phyloP scores from a whole-genome alignment of 2,113 vertebrate genomes.

The Corvus cornix region DNA sequence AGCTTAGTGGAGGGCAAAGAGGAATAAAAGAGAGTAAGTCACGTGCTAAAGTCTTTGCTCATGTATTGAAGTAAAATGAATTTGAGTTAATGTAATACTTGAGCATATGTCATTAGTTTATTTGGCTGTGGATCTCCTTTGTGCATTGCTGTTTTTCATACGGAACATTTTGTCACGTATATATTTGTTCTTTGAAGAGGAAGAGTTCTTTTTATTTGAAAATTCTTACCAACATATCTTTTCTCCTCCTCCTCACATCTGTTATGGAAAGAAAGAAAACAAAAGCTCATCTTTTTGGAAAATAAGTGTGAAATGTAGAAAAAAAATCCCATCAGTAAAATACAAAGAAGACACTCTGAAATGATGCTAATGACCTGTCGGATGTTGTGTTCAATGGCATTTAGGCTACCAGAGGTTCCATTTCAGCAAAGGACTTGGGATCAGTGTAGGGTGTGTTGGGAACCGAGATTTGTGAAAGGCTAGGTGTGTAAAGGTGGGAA shows the following conservation, averaged over 20 bases:
- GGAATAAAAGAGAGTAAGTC: neutral
- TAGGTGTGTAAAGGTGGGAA: fast-evolving
- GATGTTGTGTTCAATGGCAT: neutral
- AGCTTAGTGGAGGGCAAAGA: neutral
- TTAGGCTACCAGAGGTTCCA: neutral
- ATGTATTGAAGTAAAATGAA: neutral
- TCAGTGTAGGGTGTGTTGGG: neutral
- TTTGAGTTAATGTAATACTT: neutral
- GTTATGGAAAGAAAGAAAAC: neutral
- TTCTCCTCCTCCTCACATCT: neutral
- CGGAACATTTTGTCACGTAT: neutral
- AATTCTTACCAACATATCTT: neutral
- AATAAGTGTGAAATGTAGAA: neutral
- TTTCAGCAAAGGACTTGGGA: neutral
- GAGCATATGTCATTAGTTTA: neutral
- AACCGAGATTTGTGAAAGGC: neutral
- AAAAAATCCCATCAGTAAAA: neutral
- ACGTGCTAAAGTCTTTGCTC: neutral
- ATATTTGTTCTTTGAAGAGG: neutral
- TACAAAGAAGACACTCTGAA: neutral
- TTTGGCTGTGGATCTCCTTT: neutral
- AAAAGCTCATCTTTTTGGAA: neutral
- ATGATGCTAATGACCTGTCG: neutral
- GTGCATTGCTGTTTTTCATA: neutral
- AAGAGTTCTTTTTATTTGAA: neutral